Evolutionary conservation across 2,888 invertebrate species (phyloP), one percentile per base, ranked within the genome.

Genomic region (Metalampra italica): DNA sequence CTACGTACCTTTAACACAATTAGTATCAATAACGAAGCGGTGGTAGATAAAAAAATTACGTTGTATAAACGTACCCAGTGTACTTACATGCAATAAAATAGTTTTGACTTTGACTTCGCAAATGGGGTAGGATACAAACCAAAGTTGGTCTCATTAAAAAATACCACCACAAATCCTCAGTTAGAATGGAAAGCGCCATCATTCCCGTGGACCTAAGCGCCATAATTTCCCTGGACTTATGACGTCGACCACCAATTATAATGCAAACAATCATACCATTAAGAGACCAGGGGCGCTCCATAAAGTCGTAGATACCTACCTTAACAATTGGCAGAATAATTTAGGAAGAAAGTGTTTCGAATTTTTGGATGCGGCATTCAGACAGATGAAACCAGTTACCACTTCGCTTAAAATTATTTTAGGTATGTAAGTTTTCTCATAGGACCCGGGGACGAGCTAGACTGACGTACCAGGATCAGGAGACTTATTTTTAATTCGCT

Each of bases 231-330:
- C 46, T 60, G 60, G 66, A 78, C 73, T 78, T 82, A 84, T 83
- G 83, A 82, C 74, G 71, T 65, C 66, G 70, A 58, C 68, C 67
- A 68, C 82, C 86, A 84, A 85, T 86, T 87, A 86, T 81, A 79
- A 78, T 70, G 76, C 76, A 78, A 73, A 86, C 86, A 85, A 85
- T 86, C 82, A 86, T 84, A 78, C 79, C 83, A 81, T 86, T 86
- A 82, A 80, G 69, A 46, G 57, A 69, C 57, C 61, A 51, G 53
- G 60, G 57, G 57, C 64, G 64, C 64, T 59, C 74, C 75, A 75
- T 78, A 74, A 76, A 75, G 75, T 71, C 64, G 71, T 73, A n/a
- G n/a, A n/a, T n/a, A 57, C 62, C 71, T 53, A 60, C 63, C 64
- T 61, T 57, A 72, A 78, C 72, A 75, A 75, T 72, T 75, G 75